phyloP scores from a whole-genome alignment of 2,797 vertebrate species.

The Notoglanidium macrostoma region DNA sequence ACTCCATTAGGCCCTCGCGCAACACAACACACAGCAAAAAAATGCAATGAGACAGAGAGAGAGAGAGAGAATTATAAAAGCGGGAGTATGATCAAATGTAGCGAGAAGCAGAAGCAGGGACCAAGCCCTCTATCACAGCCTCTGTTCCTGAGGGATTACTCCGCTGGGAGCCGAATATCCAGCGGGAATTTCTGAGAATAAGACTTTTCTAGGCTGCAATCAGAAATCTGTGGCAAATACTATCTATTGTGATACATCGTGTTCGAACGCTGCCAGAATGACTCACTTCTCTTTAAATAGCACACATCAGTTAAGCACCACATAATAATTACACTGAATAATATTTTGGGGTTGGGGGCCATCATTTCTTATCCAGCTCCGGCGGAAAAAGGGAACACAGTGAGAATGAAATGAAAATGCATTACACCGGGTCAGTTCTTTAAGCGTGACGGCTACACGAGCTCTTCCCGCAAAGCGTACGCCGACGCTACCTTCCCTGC shows the following conservation, averaged over 20 bases:
- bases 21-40: slow-evolving; percentile 39
- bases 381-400: slow-evolving; percentile 14
- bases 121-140: slow-evolving; percentile 43
- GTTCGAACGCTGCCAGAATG: slow-evolving; percentile 25
- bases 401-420: slow-evolving; percentile 7
- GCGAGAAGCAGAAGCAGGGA: slow-evolving; percentile 28
- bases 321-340: slow-evolving; percentile 45
- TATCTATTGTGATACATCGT: slow-evolving; percentile 27
- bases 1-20: slow-evolving; percentile 63
- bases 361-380: slow-evolving; percentile 34
- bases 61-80: neutral
- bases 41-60: slow-evolving; percentile 44
- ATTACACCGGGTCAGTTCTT: slow-evolving; percentile 31
- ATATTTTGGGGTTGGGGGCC: slow-evolving; percentile 30
- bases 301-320: slow-evolving; percentile 40
- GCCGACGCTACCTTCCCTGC: slow-evolving; percentile 46
- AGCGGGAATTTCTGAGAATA: slow-evolving; percentile 36
- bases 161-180: slow-evolving; percentile 34
- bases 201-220: slow-evolving; percentile 17
- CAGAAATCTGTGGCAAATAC: slow-evolving; percentile 36
- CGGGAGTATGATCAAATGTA: slow-evolving; percentile 22
- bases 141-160: slow-evolving; percentile 36
- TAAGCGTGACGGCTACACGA: slow-evolving; percentile 30
- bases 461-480: slow-evolving; percentile 31
- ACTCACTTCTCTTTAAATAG: slow-evolving; percentile 53